Conservation (phyloP, 2,888 invertebrate genomes). For the Himalopsyche tibetana region DNA sequence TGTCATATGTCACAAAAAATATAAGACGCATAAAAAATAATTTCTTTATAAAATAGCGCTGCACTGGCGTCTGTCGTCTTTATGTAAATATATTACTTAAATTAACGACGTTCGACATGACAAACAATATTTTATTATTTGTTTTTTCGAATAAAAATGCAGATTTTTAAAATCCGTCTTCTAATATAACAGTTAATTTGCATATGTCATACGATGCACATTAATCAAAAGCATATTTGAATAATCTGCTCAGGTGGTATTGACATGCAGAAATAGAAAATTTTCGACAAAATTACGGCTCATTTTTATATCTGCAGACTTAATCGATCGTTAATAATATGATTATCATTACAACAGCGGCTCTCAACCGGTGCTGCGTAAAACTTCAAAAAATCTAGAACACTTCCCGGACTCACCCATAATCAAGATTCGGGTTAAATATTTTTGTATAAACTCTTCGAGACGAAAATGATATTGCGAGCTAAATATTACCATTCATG, state of each 20-base stretch:
- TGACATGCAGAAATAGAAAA: background rate
- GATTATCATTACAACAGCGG: background rate
- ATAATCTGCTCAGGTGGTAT: background rate
- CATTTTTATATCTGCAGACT: background rate
- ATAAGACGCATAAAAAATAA: too few species aligned
- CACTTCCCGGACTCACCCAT: too few species aligned
- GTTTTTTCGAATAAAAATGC: conserved; percentile 18
- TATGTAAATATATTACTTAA: conserved; percentile 23
- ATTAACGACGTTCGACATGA: conserved; percentile 23
- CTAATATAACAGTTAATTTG: background rate
- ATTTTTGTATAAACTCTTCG: too few species aligned
- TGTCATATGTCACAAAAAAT: too few species aligned
- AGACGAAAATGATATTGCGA: too few species aligned
- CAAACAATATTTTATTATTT: conserved; percentile 25
- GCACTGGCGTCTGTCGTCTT: background rate
- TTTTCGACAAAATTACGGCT: background rate
- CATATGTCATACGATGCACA: conserved; percentile 13
- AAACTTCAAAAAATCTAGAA: too few species aligned
- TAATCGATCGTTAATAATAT: background rate
- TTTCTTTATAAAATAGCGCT: background rate
- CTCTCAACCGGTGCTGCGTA: too few species aligned
- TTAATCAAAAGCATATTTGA: conserved; percentile 24
- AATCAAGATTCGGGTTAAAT: too few species aligned
- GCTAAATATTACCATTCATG: too few species aligned
- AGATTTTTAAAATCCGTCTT: conserved; percentile 8